A percentile compares a stretch with the other conserved stretches of the same genome.
Conservation (phyloP, 2,888 invertebrate species). For the Iselma pallidipennis region DNA sequence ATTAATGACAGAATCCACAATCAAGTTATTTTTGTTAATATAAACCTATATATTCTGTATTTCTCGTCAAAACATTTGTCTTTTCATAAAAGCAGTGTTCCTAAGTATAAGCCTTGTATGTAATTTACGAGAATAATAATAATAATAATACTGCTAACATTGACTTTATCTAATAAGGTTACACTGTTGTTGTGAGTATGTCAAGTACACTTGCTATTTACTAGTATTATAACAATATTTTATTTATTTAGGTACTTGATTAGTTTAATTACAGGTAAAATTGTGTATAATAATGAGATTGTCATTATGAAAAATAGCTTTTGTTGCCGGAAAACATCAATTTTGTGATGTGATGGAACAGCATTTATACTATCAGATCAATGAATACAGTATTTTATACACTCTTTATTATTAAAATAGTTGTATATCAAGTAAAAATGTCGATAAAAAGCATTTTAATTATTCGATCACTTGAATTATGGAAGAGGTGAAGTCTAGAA, state of each 20-base stretch:
- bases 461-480: too few species aligned
- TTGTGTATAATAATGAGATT: constrained; percentile 33
- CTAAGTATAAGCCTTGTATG: constrained; percentile 20
- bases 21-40: too few species aligned
- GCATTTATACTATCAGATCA: constrained; percentile 28
- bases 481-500: too few species aligned
- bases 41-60: constrained; percentile 24
- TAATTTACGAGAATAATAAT: neutral
- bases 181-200: constrained; percentile 12
- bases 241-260: constrained; percentile 2
- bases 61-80: constrained; percentile 41
- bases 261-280: neutral
- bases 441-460: too few species aligned
- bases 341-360: neutral
- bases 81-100: constrained; percentile 19
- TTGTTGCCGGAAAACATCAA: constrained; percentile 10
- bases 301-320: constrained; percentile 37
- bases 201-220: constrained; percentile 23
- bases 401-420: too few species aligned
- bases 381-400: too few species aligned
- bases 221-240: neutral
- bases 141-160: constrained; percentile 31
- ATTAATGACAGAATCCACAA: constrained; percentile 11
- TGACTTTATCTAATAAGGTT: constrained; percentile 4
- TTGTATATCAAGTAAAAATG: too few species aligned